Evolutionary conservation across 2,888 invertebrate genomes (phyloP), one percentile per base, ranked within the genome.

Genomic region (Tetanocera ferruginea): DNA sequence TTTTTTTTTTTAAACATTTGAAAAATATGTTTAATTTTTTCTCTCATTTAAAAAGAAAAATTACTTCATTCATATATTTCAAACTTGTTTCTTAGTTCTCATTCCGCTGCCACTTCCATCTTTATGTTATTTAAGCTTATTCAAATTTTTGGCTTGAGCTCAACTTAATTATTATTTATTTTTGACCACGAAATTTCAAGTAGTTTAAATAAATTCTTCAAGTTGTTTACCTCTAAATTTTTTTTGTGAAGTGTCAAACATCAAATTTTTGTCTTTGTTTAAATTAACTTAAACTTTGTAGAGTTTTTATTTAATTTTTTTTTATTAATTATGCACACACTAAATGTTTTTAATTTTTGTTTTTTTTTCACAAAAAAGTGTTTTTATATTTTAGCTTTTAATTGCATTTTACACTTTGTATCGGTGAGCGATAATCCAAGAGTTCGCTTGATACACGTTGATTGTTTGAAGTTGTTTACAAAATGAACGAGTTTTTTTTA

Each of bases 361-460:
- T 43, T 19, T 37, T 14, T 43, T 69, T 25, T 52, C 62, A 17
- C 60, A 17, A 19, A 23, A 69, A n/a, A n/a, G n/a, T 75, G 62
- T 23, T 57, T n/a, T 14, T 70, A 69, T 57, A 37, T 60, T 67
- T 55, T 19, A 25, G 4, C 6, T 28, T 17, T 64, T 75, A 70
- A 78, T 74, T 62, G 76, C 69, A 6, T 76, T 62, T 75, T 60
- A 78, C n/a, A 66, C 69, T 64, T 60, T 52, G 73, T 37, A 60
- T 78, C 84, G 85, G 86, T 87, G 87, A 87, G 87, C 87, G 87
- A 87, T 87, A 87, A 88, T 88, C 87, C 87, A 87, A 84, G 83
- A 83, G 87, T 83, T 87, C 87, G 87, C 87, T 88, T 83, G 82
- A 82, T 82, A 84, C 88, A 87, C 83, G 84, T 83, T 83, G 85